Base-by-base conservation (phyloP, 2,888 invertebrate genomes). In the Agrilus mali region DNA sequence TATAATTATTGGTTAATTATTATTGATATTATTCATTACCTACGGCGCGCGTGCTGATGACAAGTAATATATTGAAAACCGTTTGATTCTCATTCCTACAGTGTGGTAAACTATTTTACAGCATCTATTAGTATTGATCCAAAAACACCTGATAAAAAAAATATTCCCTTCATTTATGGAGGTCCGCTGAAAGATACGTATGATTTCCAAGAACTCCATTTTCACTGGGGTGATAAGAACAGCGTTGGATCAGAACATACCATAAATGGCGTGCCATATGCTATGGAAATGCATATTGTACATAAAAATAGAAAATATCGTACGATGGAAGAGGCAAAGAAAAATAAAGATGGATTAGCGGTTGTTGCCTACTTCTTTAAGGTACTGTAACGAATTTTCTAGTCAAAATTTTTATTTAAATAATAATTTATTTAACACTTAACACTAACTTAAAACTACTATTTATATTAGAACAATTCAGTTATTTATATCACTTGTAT, bases 211-310 rank as follows among this genome's bases (percentile, higher is more conserved):
- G 77, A 81, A 5, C 67, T 86, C 17, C 85, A 86, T 58, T 86
- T 85, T 65, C 86, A 86, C 63, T 86, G 86, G 86, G 81, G 73
- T 15, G 75, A 75, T 56, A 79, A 75, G 64, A 83, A 85, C 68
- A 78, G 79, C 66, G 72, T 78, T n/a, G 86, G 86, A 20, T 80
- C 84, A 1, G 86, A 86, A 59, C 86, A 86, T 61, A 74, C 79
- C 33, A 70, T 86, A 38, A 83, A 85, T 58, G 82, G 80, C 54
- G 75, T 81, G 61, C 73, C 82, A 52, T 78, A 77, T 51, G 82
- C 85, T 1, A 72, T 85, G 64, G 86, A 88, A 70, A 82, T 87
- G 81, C 88, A 88, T 59, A 77, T 87, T 55, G 80, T 88, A 46
- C 84, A 86, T 60, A 78, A 77, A 55, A 86, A 86, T 59, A 76